Percentiles rank a stretch among this genome's conserved stretches.
Conservation (phyloP, 2,888 invertebrate genomes). For the Xestia sexstrigata region DNA sequence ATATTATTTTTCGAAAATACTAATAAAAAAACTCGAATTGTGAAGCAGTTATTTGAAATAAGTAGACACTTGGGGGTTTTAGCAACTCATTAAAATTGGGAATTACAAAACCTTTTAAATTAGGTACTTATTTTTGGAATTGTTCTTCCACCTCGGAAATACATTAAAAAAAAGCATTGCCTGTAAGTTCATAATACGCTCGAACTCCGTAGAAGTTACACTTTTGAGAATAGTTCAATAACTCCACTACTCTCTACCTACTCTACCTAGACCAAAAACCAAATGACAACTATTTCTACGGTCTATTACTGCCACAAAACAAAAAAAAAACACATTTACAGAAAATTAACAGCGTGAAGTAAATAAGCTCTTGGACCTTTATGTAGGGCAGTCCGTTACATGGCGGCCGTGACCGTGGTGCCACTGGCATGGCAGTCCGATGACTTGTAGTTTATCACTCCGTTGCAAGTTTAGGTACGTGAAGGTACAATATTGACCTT, state of each 20-base stretch:
- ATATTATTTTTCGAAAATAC: too few relatives aligned
- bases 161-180: background rate
- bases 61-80: background rate
- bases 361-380: slow-evolving; percentile 77
- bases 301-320: background rate
- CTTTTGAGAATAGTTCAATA: background rate
- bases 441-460: slow-evolving; percentile 72
- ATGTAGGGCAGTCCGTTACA: slow-evolving; percentile 87
- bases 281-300: slow-evolving; percentile 4
- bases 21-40: background rate
- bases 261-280: background rate
- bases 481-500: slow-evolving; percentile 56
- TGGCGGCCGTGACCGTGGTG: slow-evolving; percentile 86
- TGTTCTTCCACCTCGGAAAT: background rate
- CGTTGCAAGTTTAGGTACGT: slow-evolving; percentile 67
- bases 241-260: background rate
- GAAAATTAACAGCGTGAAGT: slow-evolving; percentile 60
- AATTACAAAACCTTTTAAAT: slow-evolving; percentile 10
- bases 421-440: slow-evolving; percentile 62
- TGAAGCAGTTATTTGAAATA: background rate
- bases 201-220: background rate
- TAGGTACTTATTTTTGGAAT: background rate
- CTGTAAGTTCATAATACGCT: background rate
- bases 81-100: background rate
- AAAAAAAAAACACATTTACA: slow-evolving; percentile 5